Evolutionary conservation across 2,797 vertebrate genomes (phyloP).

Genomic region (Cirrhinus molitorella): DNA sequence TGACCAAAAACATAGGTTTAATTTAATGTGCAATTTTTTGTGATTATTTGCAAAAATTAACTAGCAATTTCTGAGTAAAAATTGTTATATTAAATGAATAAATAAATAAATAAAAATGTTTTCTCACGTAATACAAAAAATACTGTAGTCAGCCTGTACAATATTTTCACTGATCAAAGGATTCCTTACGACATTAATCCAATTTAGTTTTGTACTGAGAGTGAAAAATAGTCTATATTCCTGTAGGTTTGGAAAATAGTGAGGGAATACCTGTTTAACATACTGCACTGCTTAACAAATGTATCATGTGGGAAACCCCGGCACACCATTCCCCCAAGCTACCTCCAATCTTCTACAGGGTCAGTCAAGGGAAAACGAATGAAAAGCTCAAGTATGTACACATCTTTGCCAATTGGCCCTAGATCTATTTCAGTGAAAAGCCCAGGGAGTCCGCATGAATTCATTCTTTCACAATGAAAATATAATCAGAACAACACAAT

Average conservation of each 20-base stretch:
- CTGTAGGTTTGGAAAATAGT: not conserved
- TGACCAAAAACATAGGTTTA: too few species aligned
- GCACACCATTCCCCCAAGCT: conserved; percentile 39
- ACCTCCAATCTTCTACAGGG: conserved; percentile 32
- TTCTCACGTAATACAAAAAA: too few species aligned
- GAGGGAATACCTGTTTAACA: conserved; percentile 22
- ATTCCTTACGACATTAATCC: not conserved
- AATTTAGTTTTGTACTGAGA: not conserved
- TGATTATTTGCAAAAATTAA: too few species aligned
- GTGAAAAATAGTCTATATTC: not conserved
- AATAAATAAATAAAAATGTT: not conserved
- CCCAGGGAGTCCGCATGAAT: conserved; percentile 57
- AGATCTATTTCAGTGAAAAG: conserved; percentile 58
- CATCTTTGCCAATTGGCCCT: conserved; percentile 67
- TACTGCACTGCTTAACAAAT: conserved; percentile 41
- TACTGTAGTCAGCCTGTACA: not conserved
- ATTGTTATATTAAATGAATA: too few species aligned
- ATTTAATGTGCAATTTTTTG: too few species aligned
- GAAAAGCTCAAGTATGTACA: conserved; percentile 24
- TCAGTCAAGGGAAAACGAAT: conserved; percentile 60
- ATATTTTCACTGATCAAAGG: not conserved
- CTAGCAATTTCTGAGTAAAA: too few species aligned
- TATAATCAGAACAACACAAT: conserved; percentile 64
- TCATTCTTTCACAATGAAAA: conserved; percentile 63
- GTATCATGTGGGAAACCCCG: conserved; percentile 47